Evolutionary conservation across 2,888 invertebrate species (phyloP), one percentile per base, ranked within the genome.

Genomic region (Mythimna pallens): DNA sequence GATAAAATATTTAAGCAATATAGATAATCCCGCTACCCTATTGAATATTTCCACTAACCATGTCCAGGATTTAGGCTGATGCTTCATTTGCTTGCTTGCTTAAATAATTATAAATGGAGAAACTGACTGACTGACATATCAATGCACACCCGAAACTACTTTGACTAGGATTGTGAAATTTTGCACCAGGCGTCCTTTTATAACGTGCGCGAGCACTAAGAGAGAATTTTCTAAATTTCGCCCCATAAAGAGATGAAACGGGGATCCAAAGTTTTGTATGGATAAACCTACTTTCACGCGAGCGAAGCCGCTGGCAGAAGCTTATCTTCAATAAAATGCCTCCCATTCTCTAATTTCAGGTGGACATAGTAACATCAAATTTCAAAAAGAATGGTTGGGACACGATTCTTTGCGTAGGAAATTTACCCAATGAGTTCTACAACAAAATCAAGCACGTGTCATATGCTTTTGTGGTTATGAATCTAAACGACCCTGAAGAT

Each of bases 311-410:
- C 36, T 36, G 36, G 1, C 36, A 36, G 36, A 36, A 8, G 36
- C 36, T 36, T 9, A 9, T 14, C 14, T 20, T 47, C 47, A 47
- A 47, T 47, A 40, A 52, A 17, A 7, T 43, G 8, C 20, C 8
- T 54, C 4, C 5, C 17, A 63, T 54, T 62, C 0, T 43, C 14
- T 43, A 43, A n/a, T 90, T 92, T 65, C 91, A 95, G 95, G 85
- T 83, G 7, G 88, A 92, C 40, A 82, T 95, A 69, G 86, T 94
- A 5, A 79, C 69, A 17, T 65, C 69, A 3, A 92, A 94, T 86
- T 87, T 92, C 40, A 92, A 92, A 85, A 76, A 73, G 4, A 93
- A 93, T 72, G 93, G 93, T 25, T 94, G 94, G 93, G 86, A 88
- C 54, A 94, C 92, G 20, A 87, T 95, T 22, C 73, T 93, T 6